A percentile compares a stretch with the other conserved stretches of the same genome.
Conservation (phyloP, 2,113 vertebrate genomes). For the Ictidomys tridecemlineatus region DNA sequence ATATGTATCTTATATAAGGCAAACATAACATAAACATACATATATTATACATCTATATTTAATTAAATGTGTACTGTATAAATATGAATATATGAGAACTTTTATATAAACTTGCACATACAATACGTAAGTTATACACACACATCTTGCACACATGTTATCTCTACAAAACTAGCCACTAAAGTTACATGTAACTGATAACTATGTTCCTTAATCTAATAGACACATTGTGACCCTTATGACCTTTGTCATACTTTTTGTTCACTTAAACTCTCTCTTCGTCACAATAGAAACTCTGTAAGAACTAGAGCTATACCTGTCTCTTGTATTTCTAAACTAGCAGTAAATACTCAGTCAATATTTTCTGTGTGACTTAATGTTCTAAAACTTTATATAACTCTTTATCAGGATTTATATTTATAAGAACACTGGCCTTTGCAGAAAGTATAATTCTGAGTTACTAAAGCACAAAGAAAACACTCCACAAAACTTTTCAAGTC, state of each 20-base stretch:
- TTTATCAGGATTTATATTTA: conserved; percentile 33
- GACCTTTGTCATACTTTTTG: neutral
- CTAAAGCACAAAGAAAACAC: neutral
- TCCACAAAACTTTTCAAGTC: neutral
- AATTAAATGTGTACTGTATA: neutral
- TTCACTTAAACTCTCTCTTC: neutral
- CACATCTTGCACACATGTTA: neutral
- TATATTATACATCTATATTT: neutral
- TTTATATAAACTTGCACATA: neutral
- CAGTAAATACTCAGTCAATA: neutral
- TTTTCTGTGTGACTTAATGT: neutral
- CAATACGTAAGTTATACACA: neutral
- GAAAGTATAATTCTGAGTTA: conserved; percentile 4
- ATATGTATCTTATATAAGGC: neutral
- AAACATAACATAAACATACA: neutral
- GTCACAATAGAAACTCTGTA: neutral
- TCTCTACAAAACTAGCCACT: neutral
- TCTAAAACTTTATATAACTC: neutral
- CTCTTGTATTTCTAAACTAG: neutral
- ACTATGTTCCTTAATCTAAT: neutral
- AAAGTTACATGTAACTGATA: neutral
- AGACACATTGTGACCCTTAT: neutral
- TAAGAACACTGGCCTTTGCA: neutral
- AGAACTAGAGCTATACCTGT: neutral
- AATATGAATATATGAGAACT: neutral